Evolutionary conservation across 2,888 invertebrate genomes (phyloP), one percentile per base, ranked within the genome.

Genomic region (Calliscelio sp.): DNA sequence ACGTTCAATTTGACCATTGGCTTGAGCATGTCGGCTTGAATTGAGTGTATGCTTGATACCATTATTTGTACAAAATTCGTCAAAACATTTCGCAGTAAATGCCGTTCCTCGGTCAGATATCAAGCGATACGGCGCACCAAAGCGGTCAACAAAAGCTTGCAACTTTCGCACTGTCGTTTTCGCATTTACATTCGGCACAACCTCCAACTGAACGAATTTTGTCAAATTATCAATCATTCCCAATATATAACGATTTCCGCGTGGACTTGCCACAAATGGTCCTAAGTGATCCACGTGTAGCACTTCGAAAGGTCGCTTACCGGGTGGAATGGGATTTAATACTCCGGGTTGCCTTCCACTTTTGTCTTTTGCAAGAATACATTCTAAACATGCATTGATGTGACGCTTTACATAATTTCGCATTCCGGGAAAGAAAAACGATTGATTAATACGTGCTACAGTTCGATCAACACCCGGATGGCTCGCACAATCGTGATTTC

Each of bases 241-340:
- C 1, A 88, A 57, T 0, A 89, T 59, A 55, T 89, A 86, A 24
- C 85, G 85, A 44, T 88, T 87, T 14, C 77, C 38, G 2, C 53
- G 38, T 0, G 46, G 41, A 0, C 79, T 80, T 0, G 85, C 86
- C 1, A 86, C 46, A 22, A 87, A 86, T 0, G 89, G 87, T 10
- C 86, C 88, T 0, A 86, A 41, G 55, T 89, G 87, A 28, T 88
- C 88, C 0, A 88, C n/a, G 53, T 89, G 81, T 0, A 89, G 79
- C 2, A 22, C 11, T 11, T 22, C 49, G 11, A 49, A 49, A 14
- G 49, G 49, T 4, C 49, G 22, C 24, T 24, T 1, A 11, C 22
- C 87, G 0, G 82, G 78, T 0, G 86, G 83, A 18, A 88, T 87
- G 24, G 88, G 88, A 49, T 89, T 85, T 10, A 89, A 55, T 5